Evolutionary conservation across 2,888 invertebrate species (phyloP).

Genomic region (Dasysyrphus tricinctus): DNA sequence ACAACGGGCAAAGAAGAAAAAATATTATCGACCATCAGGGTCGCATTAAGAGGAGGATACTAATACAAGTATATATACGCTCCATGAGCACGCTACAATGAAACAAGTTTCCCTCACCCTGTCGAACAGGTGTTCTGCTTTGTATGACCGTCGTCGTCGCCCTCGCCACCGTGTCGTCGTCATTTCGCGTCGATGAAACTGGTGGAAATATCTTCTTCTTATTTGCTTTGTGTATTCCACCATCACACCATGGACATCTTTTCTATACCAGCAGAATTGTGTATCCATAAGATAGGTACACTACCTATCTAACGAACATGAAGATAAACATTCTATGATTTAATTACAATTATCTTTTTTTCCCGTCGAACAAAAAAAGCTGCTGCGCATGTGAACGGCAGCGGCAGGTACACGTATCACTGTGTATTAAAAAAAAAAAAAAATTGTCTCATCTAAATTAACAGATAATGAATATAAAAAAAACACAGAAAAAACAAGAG

Average conservation of each 20-base stretch:
- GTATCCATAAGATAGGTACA: slow-evolving; percentile 22
- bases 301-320: slow-evolving; percentile 30
- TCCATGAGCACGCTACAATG: slow-evolving; percentile 11
- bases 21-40: slow-evolving; percentile 70
- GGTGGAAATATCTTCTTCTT: slow-evolving; percentile 28
- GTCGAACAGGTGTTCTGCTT: slow-evolving; percentile 48
- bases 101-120: slow-evolving; percentile 26
- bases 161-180: too few relatives aligned
- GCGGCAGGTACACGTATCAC: slow-evolving; percentile 29
- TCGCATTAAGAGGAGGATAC: slow-evolving; percentile 31
- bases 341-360: slow-evolving; percentile 58
- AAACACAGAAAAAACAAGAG: slow-evolving; percentile 16
- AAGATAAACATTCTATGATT: slow-evolving; percentile 68
- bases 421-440: slow-evolving; percentile 5
- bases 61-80: slow-evolving; percentile 12
- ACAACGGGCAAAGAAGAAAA: slow-evolving; percentile 38
- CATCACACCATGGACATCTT: slow-evolving; percentile 31
- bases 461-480: slow-evolving; percentile 65
- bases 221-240: slow-evolving; percentile 32
- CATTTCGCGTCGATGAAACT: background rate
- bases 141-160: background rate
- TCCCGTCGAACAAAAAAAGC: slow-evolving; percentile 23
- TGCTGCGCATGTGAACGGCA: slow-evolving; percentile 69
- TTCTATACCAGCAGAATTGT: slow-evolving; percentile 57
- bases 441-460: slow-evolving; percentile 69